A percentile compares a stretch with the other conserved stretches of the same genome.
Conservation (phyloP, 2,888 invertebrate genomes). For the Julus scandinavius region DNA sequence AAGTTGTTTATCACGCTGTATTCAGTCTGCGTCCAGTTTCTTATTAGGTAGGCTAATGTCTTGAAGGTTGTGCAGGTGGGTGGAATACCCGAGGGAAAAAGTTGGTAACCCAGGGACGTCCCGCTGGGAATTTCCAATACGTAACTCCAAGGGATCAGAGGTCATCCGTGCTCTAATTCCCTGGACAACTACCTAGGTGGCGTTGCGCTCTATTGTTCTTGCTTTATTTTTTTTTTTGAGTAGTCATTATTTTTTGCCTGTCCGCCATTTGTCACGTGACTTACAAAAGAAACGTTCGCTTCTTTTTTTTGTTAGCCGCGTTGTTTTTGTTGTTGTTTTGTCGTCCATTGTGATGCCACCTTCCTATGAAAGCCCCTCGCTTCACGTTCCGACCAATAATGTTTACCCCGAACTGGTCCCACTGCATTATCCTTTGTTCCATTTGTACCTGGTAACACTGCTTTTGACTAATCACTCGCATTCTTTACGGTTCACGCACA, state of each 20-base stretch:
- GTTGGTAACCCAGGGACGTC: neutral
- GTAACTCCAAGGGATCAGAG: slow-evolving; percentile 41
- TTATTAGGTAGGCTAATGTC: slow-evolving; percentile 42
- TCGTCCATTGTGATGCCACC: slow-evolving; percentile 28
- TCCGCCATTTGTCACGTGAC: slow-evolving; percentile 50
- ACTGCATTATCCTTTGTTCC: neutral
- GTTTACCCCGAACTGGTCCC: slow-evolving; percentile 19
- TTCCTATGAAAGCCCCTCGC: slow-evolving; percentile 43
- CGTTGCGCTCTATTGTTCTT: slow-evolving; percentile 44
- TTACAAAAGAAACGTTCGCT: slow-evolving; percentile 24
- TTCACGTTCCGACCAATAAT: slow-evolving; percentile 41
- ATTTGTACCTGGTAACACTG: slow-evolving; percentile 35
- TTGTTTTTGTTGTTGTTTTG: slow-evolving; percentile 26
- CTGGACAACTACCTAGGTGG: slow-evolving; percentile 47
- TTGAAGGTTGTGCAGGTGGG: slow-evolving; percentile 24
- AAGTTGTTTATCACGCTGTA: neutral
- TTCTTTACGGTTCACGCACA: slow-evolving; percentile 42
- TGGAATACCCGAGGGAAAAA: slow-evolving; percentile 7
- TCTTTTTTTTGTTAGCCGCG: neutral
- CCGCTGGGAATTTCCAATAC: slow-evolving; percentile 44
- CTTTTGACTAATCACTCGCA: slow-evolving; percentile 42
- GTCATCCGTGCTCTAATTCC: slow-evolving; percentile 25
- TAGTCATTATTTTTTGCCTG: slow-evolving; percentile 30
- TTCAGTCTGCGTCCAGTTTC: neutral
- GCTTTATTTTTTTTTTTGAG: slow-evolving; percentile 6